Base-by-base conservation (phyloP, 2,113 vertebrate species). In the Callospermophilus lateralis region DNA sequence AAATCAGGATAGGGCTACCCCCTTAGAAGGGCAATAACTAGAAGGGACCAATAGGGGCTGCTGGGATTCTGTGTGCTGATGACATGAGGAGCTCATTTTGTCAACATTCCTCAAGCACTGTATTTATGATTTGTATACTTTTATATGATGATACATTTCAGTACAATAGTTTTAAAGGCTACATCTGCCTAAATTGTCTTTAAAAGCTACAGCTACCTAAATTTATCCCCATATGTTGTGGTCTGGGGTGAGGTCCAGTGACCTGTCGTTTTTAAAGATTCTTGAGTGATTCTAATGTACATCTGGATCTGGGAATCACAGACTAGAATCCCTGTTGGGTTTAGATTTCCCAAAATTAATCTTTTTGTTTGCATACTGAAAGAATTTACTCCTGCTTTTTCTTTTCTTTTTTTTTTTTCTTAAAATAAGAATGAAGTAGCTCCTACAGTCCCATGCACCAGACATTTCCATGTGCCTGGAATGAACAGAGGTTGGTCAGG, bases 361-460 rank as follows among this genome's bases (percentile, higher is more conserved):
- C 28, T 72, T 48, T 48, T 79, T 53, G 53, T 83, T 65, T 80
- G 10, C n/a, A 24, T 19, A 22, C 39, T 81, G 53, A 88, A 76
- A 78, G 5, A 51, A 4, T 3, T 86, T 78, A 55, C 11, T 63
- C 17, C 89, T 53, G 53, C 7, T 74, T 80, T 15, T 4, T 45
- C 7, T 45, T 45, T 26, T 65, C 39, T 15, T 20, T 6, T 19
- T 34, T 48, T 16, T 63, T 17, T 63, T n/a, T 34, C 32, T 32
- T 45, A 30, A 34, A 77, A 58, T 68, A 63, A 32, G 12, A 78
- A 28, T 84, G 51, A 77, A 10, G 55, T 30, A 53, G 30, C 32
- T 26, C 24, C 28, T 4, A 0, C 19, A 30, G 12, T 42, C 26
- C 24, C 6, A 2, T 22, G 22, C 19, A n/a, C 42, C 74, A 45